Base-by-base conservation (phyloP, 1,140 invertebrate genomes). In the Venturia canescens region DNA sequence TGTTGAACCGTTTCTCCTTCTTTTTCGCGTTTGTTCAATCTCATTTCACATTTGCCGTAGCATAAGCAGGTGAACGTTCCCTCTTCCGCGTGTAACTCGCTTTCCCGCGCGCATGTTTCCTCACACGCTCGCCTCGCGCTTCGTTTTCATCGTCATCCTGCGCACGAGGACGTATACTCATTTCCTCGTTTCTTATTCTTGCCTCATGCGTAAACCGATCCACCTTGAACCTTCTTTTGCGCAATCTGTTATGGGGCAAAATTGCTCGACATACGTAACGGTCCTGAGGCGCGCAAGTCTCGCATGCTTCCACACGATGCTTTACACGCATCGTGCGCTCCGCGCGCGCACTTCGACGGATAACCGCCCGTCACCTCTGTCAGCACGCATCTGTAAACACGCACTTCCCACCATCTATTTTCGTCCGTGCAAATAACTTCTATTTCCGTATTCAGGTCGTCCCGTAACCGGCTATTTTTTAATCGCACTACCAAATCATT, bases 181-280 rank as follows among this genome's bases (percentile, higher is more conserved):
- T 50, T 11, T 50, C 15, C 18, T 18, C 48, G 11, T 18, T 50
- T 11, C 15, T 18, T 44, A 15, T 15, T 13, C 18, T 50, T 16
- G 48, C 48, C 1, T 50, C 48, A 50, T 11, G n/a, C n/a, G n/a
- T n/a, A n/a, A n/a, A n/a, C n/a, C n/a, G n/a, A 50, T 50, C 13
- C 15, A 50, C 48, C 60, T 81, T 70, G 16, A 23, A 29, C 16
- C n/a, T 34, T 21, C 69, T 29, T 27, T n/a, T 26, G 27, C 31
- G 53, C 18, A 4, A 27, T 26, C 48, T 23, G 26, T 34, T 21
- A 34, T 21, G 27, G 29, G 48, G 57, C 53, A 81, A 50, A 16
- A 77, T 69, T 31, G 74, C 70, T 70, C 67, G 67, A 78, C 70
- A 80, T 74, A 63, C 27, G 29, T 66, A 27, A 38, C n/a, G 66